Evolutionary conservation across 2,888 invertebrate species (phyloP).

Genomic region (Caenorhabditis drosophilae): DNA sequence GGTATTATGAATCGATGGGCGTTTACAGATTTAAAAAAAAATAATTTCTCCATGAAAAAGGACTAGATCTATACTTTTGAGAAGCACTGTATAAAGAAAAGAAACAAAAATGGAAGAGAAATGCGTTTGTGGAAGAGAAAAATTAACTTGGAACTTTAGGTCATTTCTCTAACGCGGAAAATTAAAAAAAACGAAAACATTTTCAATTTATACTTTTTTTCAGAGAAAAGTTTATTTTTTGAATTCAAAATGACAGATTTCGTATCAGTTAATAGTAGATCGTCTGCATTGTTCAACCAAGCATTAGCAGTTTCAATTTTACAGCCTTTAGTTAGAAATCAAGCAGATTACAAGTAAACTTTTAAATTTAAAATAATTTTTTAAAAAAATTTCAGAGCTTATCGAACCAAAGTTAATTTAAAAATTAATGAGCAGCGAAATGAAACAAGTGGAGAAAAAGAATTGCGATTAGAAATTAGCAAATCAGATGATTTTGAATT

Average conservation of each 20-base stretch:
- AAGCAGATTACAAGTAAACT: slow-evolving; percentile 27
- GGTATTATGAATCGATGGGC: too few relatives aligned
- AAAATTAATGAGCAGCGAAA: slow-evolving; percentile 23
- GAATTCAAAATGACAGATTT: slow-evolving; percentile 6
- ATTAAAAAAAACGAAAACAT: too few relatives aligned
- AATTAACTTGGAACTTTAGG: too few relatives aligned
- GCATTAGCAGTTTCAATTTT: slow-evolving; percentile 14
- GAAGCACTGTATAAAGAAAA: too few relatives aligned
- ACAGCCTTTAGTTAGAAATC: slow-evolving; percentile 13
- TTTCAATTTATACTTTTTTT: too few relatives aligned
- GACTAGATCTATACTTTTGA: too few relatives aligned
- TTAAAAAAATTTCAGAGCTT: slow-evolving; percentile 14
- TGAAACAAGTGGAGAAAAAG: slow-evolving; percentile 23
- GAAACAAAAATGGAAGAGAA: too few relatives aligned
- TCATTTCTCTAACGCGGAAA: too few relatives aligned
- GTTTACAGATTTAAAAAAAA: background rate
- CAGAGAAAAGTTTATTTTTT: too few relatives aligned
- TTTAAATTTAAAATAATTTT: background rate
- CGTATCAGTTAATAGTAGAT: background rate
- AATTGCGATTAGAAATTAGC: slow-evolving; percentile 28
- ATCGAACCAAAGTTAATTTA: slow-evolving; percentile 18
- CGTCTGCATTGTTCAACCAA: slow-evolving; percentile 18
- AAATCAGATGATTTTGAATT: slow-evolving; percentile 31
- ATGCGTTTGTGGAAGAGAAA: too few relatives aligned
- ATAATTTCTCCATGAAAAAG: background rate